Base-by-base conservation (phyloP, 2,113 vertebrate species). In the Hyla sarda region DNA sequence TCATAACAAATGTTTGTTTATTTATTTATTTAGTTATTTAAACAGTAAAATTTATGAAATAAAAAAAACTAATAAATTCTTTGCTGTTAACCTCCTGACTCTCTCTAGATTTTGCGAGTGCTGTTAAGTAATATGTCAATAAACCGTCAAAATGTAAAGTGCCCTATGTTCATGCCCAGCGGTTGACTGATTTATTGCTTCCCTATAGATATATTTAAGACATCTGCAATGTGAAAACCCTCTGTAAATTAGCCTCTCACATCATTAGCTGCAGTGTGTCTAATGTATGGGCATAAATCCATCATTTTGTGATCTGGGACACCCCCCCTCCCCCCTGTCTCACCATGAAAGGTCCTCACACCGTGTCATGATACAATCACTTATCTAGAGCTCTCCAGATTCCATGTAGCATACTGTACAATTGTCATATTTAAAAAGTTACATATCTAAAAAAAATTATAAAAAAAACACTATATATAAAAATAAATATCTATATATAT, bases 241-340 rank as follows among this genome's bases (percentile, higher is more conserved):
- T 74, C 48, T 84, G 82, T 58, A 84, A 58, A 84, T 84, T 75
- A n/a, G 82, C 48, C 82, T 84, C 82, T 84, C 71, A 84, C 71
- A 84, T 74, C 82, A 84, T 75, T 84, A 75, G 71, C 28, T 84
- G 52, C 47, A 21, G 19, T 58, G 69, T 72, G 50, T 74, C 52
- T 84, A 45, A 84, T 60, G 34, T 58, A 84, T 19, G n/a, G 32
- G 54, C 34, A 74, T 58, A 75, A 84, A 74, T 74, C 82, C 69
- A 74, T 73, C 82, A 74, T 60, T 62, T 25, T n/a, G 16, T 41
- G 50, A 74, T 62, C 50, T 28, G 13, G 50, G 71, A 56, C 34
- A 58, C 45, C 23, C 50, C 13, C 12, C 16, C 50, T 52, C n/a
- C n/a, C n/a, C 41, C 23, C 5, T 41, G 9, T 47, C 69, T 60